Base-by-base conservation (phyloP, 2,888 invertebrate species). In the Xestia rhomboidea region DNA sequence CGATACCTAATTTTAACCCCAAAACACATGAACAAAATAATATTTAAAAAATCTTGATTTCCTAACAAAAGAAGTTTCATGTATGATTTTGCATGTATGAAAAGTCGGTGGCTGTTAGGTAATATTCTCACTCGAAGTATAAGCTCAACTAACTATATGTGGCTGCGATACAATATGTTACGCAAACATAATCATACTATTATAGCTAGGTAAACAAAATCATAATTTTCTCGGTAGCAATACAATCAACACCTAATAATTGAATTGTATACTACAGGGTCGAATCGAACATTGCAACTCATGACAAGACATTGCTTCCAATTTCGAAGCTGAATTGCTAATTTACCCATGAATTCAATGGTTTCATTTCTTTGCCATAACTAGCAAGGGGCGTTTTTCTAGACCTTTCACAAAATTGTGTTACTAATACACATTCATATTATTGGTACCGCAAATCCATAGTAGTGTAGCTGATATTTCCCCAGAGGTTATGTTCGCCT, bases 381-480 rank as follows among this genome's bases (percentile, higher is more conserved):
- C 27, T 46, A 46, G 24, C 27, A 63, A 57, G 24, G 4, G 10
- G 7, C 11, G 27, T 24, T 54, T 60, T 18, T 54, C 27, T 13
- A 38, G 34, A 5, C 21, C 2, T 41, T 18, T 71, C 24, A 24
- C 30, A 62, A 27, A 60, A 46, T 27, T 57, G 10, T 34, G 21
- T 63, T 1, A 18, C 27, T 27, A 57, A 13, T n/a, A n/a, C 54
- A 54, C 11, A 15, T 27, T 15, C 27, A 15, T 27, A 57, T 30
- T 30, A 4, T 21, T 18, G n/a, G n/a, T 49, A 54, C 34, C 60
- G 34, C 79, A 51, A 71, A 57, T 34, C 66, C 79, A n/a, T 72
- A 78, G 68, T 49, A 73, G n/a, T 34, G 68, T 21, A 49, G 11
- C 24, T 57, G 34, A 68, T 73, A 79, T 79, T 79, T 79, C 74